phyloP scores from a whole-genome alignment of 1,140 invertebrate genomes.

The Carposina sasakii region DNA sequence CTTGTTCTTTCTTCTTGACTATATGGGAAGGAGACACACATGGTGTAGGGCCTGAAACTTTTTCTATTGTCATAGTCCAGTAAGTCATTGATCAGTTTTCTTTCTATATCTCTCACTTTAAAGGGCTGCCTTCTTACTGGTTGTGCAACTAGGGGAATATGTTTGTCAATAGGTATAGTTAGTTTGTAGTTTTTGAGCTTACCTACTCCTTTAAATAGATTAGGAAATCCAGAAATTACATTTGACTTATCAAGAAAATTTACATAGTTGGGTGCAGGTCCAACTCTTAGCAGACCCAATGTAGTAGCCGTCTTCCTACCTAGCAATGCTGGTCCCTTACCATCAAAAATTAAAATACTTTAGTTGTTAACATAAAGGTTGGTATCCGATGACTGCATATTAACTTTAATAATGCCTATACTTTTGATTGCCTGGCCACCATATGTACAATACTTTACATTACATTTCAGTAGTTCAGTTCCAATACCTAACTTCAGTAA shows the following conservation, averaged over 20 bases:
- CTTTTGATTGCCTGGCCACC: neutral
- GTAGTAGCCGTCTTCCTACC: neutral
- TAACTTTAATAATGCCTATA: neutral
- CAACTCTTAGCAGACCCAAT: neutral
- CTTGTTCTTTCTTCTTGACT: conserved; percentile 6
- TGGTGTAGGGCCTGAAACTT: conserved; percentile 22
- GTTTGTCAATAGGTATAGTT: conserved; percentile 24
- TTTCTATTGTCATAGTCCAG: conserved; percentile 27
- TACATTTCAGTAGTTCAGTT: neutral
- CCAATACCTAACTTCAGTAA: neutral
- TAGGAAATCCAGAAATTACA: neutral
- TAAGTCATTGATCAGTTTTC: conserved; percentile 21
- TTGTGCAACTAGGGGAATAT: conserved; percentile 28
- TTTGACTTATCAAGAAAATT: neutral
- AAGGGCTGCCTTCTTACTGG: conserved; percentile 25
- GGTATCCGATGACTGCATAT: neutral
- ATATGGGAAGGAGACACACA: conserved; percentile 32
- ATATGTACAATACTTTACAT: neutral
- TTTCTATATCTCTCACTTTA: conserved; percentile 22
- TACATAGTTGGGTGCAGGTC: no score
- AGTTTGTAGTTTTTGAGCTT: conserved; percentile 31
- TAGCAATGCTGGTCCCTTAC: neutral
- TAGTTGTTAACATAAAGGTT: neutral
- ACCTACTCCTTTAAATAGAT: conserved; percentile 9
- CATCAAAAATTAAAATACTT: neutral